Base-by-base conservation (phyloP, 2,888 invertebrate species). In the Epistrophe eligans region DNA sequence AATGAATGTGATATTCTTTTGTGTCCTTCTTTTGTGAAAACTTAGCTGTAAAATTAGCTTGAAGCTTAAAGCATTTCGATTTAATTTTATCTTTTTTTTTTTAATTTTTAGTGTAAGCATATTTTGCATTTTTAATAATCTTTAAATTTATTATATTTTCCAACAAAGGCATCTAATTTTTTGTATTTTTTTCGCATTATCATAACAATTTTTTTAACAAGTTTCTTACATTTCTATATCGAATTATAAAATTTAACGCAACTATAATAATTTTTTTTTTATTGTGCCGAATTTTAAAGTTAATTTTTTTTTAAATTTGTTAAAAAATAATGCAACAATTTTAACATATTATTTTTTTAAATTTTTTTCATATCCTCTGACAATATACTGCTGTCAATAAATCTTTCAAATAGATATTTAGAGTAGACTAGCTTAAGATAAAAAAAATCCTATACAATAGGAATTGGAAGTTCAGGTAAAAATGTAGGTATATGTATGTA, bases 401-500 rank as follows among this genome's bases (percentile, higher is more conserved):
- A 57, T 40, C 32, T 45, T 52, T 71, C 9, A 43, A 43, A n/a
- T 48, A 43, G 38, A 55, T 64, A 70, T 35, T 24, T 52, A 40
- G 28, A 81, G 71, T 35, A 84, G 45, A 73, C 70, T 85, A 50
- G 62, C 84, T 85, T 55, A 72, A 77, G 66, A 55, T 58, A 73
- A 55, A 24, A n/a, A 24, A 32, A 64, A 43, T 62, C 67, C 77
- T 70, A 77, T 81, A 81, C 48, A 70, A 77, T 77, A 85, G 81
- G 70, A 81, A 73, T 70, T 85, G 85, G 85, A 85, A 85, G 85
- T 81, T 85, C 80, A 80, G 80, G 67, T 70, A 80, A 70, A 57
- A 67, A 67, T 60, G 60, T 80, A 70, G 52, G 50, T 50, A 55
- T 60, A 70, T 52, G 50, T 74, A 62, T 67, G 50, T 50, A 55